Percentiles rank a stretch among this genome's conserved stretches.
These are phyloP conservation scores for Bos indicus DNA, from an alignment of 2,113 vertebrate species.

Conservation along the genomic window DNA sequence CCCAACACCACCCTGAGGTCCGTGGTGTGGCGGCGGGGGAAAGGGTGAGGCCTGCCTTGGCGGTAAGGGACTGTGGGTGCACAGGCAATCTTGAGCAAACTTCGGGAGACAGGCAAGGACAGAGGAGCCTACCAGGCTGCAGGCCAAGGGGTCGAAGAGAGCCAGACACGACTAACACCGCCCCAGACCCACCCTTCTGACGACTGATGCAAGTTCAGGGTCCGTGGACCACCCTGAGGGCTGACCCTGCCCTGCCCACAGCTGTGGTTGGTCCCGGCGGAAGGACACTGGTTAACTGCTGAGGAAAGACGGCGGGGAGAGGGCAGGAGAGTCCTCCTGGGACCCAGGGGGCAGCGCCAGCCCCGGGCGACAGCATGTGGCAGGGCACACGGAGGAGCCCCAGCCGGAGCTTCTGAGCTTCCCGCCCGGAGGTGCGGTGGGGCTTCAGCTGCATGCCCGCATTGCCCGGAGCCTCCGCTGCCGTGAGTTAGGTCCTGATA, in stretches of 20 bases:
- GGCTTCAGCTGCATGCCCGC: fast-evolving
- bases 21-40: no score
- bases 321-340: neutral
- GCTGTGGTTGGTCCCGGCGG: neutral
- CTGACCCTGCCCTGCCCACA: neutral
- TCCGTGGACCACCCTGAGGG: neutral
- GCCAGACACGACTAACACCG: neutral
- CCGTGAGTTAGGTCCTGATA: neutral
- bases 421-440: fast-evolving
- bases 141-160: neutral
- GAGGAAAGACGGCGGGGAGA: fast-evolving
- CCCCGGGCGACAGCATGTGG: neutral
- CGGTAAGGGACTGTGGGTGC: fast-evolving
- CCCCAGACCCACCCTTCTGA: neutral
- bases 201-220: neutral
- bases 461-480: neutral
- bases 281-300: neutral
- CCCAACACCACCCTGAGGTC: no score
- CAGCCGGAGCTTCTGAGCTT: neutral
- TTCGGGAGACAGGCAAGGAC: neutral
- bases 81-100: neutral
- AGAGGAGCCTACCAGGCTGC: neutral
- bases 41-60: neutral
- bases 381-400: fast-evolving
- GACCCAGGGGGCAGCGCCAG: neutral